phyloP scores from a whole-genome alignment of 2,888 invertebrate genomes.

The Myathropa florea region DNA sequence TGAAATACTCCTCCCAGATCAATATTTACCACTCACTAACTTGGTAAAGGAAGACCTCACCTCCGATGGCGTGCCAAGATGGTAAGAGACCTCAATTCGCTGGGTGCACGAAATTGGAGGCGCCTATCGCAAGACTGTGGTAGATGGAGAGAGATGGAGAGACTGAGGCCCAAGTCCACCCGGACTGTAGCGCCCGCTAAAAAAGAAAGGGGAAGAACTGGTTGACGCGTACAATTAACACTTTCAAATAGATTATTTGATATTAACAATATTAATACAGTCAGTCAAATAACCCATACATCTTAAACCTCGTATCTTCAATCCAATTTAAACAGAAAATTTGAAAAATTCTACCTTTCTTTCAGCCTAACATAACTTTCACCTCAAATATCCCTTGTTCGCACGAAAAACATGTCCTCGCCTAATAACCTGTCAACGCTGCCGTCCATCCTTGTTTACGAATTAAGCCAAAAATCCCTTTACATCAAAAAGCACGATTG shows the following conservation, averaged over 20 bases:
- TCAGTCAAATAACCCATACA: not conserved
- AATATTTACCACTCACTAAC: no score
- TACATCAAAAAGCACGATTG: slow-evolving; percentile 53
- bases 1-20: no score
- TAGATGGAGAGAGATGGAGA: no score
- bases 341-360: not conserved
- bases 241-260: slow-evolving; percentile 12
- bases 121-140: no score
- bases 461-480: slow-evolving; percentile 58
- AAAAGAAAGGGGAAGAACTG: not conserved
- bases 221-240: not conserved
- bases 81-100: no score
- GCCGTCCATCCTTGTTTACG: slow-evolving; percentile 47
- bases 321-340: not conserved
- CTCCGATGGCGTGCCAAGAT: no score
- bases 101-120: no score
- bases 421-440: slow-evolving; percentile 66
- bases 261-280: not conserved
- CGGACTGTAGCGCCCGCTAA: no score
- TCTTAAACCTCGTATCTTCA: not conserved
- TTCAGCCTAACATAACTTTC: not conserved
- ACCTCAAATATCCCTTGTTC: slow-evolving; percentile 37
- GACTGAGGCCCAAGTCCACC: no score
- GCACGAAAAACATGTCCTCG: slow-evolving; percentile 50
- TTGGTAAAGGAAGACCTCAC: no score